These are phyloP conservation scores for Tetrapedia diversipes DNA, from an alignment of 2,888 invertebrate genomes.

Conservation along the genomic window DNA sequence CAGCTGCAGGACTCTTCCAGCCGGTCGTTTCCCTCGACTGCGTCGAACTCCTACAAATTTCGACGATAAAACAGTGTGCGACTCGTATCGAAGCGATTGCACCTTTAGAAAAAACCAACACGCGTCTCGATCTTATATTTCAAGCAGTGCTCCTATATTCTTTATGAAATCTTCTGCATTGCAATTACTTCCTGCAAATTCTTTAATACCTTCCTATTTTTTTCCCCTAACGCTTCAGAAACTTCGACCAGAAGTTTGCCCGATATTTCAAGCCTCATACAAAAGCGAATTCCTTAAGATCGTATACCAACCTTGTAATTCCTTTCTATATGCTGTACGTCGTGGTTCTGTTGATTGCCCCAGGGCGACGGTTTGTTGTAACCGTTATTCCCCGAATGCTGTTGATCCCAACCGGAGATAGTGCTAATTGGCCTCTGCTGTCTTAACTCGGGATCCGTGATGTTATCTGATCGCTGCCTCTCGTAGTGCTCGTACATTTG, in stretches of 20 bases:
- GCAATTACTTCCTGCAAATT: no score
- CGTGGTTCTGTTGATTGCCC: slow-evolving; percentile 78
- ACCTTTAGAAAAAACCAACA: no score
- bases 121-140: no score
- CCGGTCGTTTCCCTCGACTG: slow-evolving; percentile 77
- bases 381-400: slow-evolving; percentile 81
- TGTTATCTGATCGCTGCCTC: slow-evolving; percentile 95
- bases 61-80: background rate
- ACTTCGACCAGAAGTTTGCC: background rate
- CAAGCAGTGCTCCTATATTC: no score
- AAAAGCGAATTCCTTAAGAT: background rate
- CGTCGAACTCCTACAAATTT: slow-evolving; percentile 75
- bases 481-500: slow-evolving; percentile 99
- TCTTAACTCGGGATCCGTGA: slow-evolving; percentile 96
- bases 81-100: no score
- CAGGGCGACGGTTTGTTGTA: slow-evolving; percentile 78
- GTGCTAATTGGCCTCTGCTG: slow-evolving; percentile 97
- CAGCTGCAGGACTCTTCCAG: slow-evolving; percentile 81
- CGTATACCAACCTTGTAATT: slow-evolving; percentile 76
- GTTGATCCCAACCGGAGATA: slow-evolving; percentile 96
- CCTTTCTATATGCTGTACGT: slow-evolving; percentile 76
- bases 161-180: no score
- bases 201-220: no score
- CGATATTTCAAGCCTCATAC: background rate
- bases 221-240: background rate